Base-by-base conservation (phyloP, 2,113 vertebrate species). In the Actenoides lindsayi region DNA sequence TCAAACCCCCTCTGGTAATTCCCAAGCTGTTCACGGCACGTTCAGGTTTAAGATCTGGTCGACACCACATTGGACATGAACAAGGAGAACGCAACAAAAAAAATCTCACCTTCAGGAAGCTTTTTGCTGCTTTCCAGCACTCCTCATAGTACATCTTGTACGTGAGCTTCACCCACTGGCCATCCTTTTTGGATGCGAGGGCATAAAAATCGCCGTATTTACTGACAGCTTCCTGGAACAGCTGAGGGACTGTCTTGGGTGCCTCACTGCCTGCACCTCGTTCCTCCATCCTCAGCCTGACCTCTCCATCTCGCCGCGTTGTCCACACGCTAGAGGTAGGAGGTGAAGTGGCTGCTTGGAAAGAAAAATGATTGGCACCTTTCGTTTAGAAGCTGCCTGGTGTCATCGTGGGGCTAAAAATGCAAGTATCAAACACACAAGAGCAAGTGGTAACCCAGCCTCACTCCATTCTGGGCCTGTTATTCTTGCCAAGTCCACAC, bases 91-190 rank as follows among this genome's bases (percentile, higher is more conserved):
- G 24, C 50, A 74, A 44, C 71, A 42, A 41, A 37, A 37, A 37
- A 25, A 6, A 7, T 2, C 70, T 41, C 75, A 99, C 99, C 99
- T 99, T 99, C 31, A 99, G 91, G 60, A 99, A 98, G 93, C 99
- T 98, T 91, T 98, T 99, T 15, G 99, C 99, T 6, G 99, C 99
- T 10, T 76, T 98, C 87, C 98, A 98, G 73, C 99, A 99, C 35
- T 96, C 83, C 17, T 98, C 85, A 16, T 99, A 99, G 95, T 99
- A 99, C 28, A 99, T 98, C 62, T n/a, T 97, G 59, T 98, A 99
- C 0, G 79, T 99, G 20, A 99, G 63, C 25, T 89, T 97, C 42
- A 94, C 96, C 98, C 98, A 98, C 25, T 77, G 87, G 15, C 98
- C 98, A 0, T 93, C 89, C 5, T 98, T 98, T 86, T 99, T 99